Evolutionary conservation across 2,797 vertebrate species (phyloP).

Genomic region (Spinus olivaceus): DNA sequence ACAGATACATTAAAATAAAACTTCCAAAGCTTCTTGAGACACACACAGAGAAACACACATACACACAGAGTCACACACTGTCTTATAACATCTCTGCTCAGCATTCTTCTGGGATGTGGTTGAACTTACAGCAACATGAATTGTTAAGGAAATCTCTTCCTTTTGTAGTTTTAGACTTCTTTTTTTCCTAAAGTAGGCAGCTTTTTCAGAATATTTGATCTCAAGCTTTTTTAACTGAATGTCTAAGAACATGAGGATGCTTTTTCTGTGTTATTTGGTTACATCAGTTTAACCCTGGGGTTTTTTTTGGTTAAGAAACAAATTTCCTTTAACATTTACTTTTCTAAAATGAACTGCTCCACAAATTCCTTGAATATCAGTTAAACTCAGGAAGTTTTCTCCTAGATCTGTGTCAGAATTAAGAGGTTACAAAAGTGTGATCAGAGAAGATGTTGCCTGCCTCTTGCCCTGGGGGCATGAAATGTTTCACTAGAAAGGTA

Average conservation of each 20-base stretch:
- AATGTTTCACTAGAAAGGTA: background rate
- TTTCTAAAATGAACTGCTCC: background rate
- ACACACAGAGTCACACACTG: too few relatives aligned
- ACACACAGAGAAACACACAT: fast-evolving
- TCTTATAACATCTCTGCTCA: background rate
- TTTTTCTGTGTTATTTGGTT: background rate
- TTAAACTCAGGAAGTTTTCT: background rate
- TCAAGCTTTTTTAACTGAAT: background rate
- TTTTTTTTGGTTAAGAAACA: background rate
- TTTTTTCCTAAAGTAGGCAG: background rate
- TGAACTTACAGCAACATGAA: background rate
- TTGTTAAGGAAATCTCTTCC: background rate
- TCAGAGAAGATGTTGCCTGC: background rate
- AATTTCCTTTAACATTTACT: background rate
- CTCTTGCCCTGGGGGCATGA: background rate
- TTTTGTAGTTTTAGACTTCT: background rate
- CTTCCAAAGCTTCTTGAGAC: background rate
- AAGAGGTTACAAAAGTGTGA: background rate
- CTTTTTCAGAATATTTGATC: background rate
- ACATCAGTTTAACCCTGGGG: fast-evolving
- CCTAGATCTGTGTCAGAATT: background rate
- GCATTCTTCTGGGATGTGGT: background rate
- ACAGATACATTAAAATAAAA: background rate
- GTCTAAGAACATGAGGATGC: fast-evolving
- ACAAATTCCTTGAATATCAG: background rate